Evolutionary conservation across 1,140 invertebrate species (phyloP).

Genomic region (Lepidurus couesii): DNA sequence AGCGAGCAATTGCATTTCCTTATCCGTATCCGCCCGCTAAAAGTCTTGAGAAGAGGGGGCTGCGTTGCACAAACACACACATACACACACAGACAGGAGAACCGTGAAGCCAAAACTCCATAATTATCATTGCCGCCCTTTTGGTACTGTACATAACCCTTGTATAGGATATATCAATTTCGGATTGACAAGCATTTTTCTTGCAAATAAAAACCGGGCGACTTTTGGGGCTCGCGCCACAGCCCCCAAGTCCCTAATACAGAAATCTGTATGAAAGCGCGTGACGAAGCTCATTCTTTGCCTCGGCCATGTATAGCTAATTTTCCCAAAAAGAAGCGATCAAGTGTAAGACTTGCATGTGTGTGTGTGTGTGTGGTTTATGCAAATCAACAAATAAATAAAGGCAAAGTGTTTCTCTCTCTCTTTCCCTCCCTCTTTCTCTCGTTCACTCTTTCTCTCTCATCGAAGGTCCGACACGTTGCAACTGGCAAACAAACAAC

Average conservation of each 20-base stretch:
- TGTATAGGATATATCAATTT: not conserved
- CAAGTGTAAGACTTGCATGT: not conserved
- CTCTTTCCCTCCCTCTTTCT: not conserved
- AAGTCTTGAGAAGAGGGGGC: not conserved
- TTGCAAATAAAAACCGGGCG: not conserved
- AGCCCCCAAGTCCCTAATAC: not conserved
- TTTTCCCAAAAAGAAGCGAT: constrained; percentile 11
- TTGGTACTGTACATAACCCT: not conserved
- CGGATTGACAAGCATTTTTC: too few relatives aligned
- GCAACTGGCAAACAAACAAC: constrained; percentile 9
- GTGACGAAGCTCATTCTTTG: constrained; percentile 19
- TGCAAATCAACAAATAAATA: constrained; percentile 9
- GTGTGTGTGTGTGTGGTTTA: constrained; percentile 1
- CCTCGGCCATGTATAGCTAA: not conserved
- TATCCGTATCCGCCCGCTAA: constrained; percentile 5
- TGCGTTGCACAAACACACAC: not conserved
- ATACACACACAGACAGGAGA: not conserved
- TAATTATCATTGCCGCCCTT: not conserved
- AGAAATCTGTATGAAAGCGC: constrained; percentile 1
- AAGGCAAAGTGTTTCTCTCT: constrained; percentile 19
- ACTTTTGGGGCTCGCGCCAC: not conserved
- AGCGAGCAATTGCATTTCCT: constrained; percentile 21
- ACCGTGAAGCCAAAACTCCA: constrained; percentile 6
- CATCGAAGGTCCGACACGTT: constrained; percentile 11
- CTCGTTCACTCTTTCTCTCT: not conserved